Conservation (phyloP, 92 coral and sea anemone species). For the Parazoanthus swiftii region DNA sequence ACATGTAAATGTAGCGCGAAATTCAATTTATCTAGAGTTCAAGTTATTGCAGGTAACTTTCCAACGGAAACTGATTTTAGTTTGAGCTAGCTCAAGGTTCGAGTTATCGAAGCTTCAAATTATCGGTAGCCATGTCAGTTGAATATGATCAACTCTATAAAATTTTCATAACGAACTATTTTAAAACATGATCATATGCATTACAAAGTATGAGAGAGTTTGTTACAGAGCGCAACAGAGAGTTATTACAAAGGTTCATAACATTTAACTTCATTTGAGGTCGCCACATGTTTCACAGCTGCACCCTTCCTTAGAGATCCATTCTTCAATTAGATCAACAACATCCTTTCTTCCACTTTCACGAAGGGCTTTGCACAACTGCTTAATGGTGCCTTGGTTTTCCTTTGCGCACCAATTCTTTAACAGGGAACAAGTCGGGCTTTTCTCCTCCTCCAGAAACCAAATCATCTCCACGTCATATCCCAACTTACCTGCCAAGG, state of each 20-base stretch:
- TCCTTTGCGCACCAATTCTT: not conserved
- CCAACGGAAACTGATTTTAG: too few relatives aligned
- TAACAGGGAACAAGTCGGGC: not conserved
- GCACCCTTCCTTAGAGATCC: not conserved
- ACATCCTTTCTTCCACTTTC: not conserved
- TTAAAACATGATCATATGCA: too few relatives aligned
- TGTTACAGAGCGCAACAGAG: too few relatives aligned
- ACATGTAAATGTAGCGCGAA: too few relatives aligned
- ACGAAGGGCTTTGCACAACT: not conserved
- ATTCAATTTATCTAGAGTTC: too few relatives aligned
- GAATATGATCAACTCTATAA: too few relatives aligned
- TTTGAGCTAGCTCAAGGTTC: too few relatives aligned
- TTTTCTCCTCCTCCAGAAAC: not conserved
- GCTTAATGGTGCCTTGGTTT: not conserved
- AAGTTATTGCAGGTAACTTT: too few relatives aligned
- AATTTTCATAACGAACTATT: too few relatives aligned
- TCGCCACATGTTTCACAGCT: constrained; percentile 1
- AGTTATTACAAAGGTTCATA: not conserved
- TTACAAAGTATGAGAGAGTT: too few relatives aligned
- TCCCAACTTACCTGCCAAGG: constrained; percentile 11
- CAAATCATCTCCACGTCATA: not conserved
- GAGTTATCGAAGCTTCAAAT: too few relatives aligned
- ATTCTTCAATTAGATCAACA: not conserved
- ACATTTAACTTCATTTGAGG: not conserved
- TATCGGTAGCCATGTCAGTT: too few relatives aligned